Evolutionary conservation across 1,140 invertebrate genomes (phyloP), one percentile per base, ranked within the genome.

Genomic region (Polypedilum pembai): DNA sequence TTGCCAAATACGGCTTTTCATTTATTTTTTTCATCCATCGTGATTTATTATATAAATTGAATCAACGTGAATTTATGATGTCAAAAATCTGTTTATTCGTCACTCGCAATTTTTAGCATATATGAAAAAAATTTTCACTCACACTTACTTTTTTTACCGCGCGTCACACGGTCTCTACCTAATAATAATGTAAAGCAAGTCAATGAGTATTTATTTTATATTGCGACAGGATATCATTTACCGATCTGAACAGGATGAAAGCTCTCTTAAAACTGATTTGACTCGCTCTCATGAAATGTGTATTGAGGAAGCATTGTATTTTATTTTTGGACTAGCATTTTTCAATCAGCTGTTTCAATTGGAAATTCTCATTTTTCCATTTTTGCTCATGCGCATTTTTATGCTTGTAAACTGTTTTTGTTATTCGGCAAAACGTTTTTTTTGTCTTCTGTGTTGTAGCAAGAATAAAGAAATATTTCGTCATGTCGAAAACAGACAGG

Each of bases 281-380:
- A 69, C 20, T 69, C 20, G 15, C n/a, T 56, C n/a, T 56, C 12
- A 12, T 8, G 41, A 15, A 12, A 8, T 8, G 8, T 8, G 8
- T 15, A 45, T n/a, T 56, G 45, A n/a, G 45, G 45, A 56, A 56
- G n/a, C 4, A 56, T 56, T 56, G 45, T 56, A 56, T 56, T 41
- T 41, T 45, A 45, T 56, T 69, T 20, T 18, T 69, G 65, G 65
- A 69, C 65, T 69, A 69, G 65, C 65, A 56, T 56, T 20, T 69
- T 21, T 18, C n/a, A 18, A 69, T 69, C 65, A 69, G 65, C 65
- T 69, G 65, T 69, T 69, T 69, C 65, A 10, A 18, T 69, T 69
- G 65, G 65, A 69, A 69, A 18, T 69, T 20, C 65, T 69, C 65
- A 69, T 69, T 69, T 56, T 69, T 69, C 65, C 17, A 69, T 66